Evolutionary conservation across 1,140 invertebrate genomes (phyloP), one percentile per base, ranked within the genome.

Genomic region (Meteorus sp.): DNA sequence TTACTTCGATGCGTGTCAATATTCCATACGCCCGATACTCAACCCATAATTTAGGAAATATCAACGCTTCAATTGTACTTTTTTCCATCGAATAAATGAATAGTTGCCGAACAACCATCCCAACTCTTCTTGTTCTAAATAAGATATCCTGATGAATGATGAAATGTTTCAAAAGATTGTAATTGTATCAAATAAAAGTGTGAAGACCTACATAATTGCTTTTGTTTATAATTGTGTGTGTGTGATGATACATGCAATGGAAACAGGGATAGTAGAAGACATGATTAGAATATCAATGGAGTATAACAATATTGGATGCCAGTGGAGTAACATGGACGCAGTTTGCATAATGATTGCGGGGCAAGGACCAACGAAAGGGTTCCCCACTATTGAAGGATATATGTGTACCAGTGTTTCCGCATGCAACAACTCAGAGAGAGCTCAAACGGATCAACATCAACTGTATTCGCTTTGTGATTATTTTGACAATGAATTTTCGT

Each of bases 221-320:
- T 43, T 58, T 27, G 19, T 51, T 58, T 58, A 51, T 58, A 58
- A 58, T 58, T 58, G 56, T 33, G 25, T 9, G 33, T 33, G 5
- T 7, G 37, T 17, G 56, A 44, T 50, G 27, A 57, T 51, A 9
- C 48, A 50, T 47, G 29, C 43, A 44, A 29, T 50, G 41, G 31
- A 31, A 8, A 47, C 43, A 47, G 31, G 29, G 54, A 62, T 9
- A 11, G 43, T 41, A 27, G n/a, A 50, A 33, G 43, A 55, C 58
- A 58, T 54, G 50, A 56, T 60, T 56, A 50, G 58, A 63, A 63
- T 63, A 59, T 58, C 54, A 63, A 63, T 41, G 13, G 29, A 44
- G 22, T 37, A 47, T 31, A 50, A 29, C 47, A 50, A 51, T 35
- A 29, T n/a, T n/a, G n/a, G n/a, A n/a, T n/a, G n/a, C n/a, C n/a